Conservation (phyloP, 2,888 invertebrate genomes). For the Cantharis flavilabris region DNA sequence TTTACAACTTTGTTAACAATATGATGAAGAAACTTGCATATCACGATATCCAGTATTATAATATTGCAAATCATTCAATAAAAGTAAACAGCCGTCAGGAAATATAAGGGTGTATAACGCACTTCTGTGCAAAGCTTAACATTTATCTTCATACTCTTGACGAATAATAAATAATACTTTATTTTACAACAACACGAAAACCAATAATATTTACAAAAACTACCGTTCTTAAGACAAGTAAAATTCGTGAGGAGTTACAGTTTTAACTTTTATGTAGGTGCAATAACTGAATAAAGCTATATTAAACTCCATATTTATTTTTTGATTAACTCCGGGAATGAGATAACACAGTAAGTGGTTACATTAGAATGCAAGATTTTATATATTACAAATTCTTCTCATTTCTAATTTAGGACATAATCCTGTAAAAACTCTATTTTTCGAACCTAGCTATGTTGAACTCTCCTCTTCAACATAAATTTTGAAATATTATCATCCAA, state of each 20-base stretch:
- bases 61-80: background rate
- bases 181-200: background rate
- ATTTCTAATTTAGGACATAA: too few species aligned
- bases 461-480: too few species aligned
- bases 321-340: too few species aligned
- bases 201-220: background rate
- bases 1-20: background rate
- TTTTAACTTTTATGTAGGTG: background rate
- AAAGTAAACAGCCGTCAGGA: background rate
- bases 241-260: background rate
- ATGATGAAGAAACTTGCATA: background rate
- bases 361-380: too few species aligned
- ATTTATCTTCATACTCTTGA: background rate
- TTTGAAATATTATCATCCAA: too few species aligned
- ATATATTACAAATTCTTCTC: too few species aligned
- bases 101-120: background rate
- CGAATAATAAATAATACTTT: background rate
- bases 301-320: too few species aligned
- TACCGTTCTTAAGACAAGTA: background rate
- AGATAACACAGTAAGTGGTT: too few species aligned
- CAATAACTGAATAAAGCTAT: background rate
- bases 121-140: background rate
- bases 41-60: background rate
- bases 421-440: too few species aligned
- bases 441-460: too few species aligned